Evolutionary conservation across 2,113 vertebrate species (phyloP), one percentile per base, ranked within the genome.

Genomic region (Lepus americanus): DNA sequence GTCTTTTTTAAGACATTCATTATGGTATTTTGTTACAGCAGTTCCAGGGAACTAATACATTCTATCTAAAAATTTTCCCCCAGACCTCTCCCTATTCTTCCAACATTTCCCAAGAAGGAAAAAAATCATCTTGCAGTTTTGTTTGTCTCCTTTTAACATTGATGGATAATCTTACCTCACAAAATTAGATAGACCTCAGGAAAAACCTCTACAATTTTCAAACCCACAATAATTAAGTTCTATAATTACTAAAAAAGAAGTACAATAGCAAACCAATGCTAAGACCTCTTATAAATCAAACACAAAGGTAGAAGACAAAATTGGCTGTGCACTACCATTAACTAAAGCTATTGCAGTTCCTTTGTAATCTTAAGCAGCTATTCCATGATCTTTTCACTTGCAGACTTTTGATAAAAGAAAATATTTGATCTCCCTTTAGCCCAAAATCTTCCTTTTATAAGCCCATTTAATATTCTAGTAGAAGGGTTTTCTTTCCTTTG

Each of bases 391-490:
- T 94, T 97, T 94, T 96, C 95, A 55, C 96, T 96, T 89, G 89
- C 90, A 92, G 94, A 97, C 80, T 92, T 98, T 93, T 97, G 94
- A 97, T 97, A 92, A 98, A 98, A 97, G 91, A 44, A 94, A 96
- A 90, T 95, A 25, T 97, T 97, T 98, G 96, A 98, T 98, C 96
- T 96, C 89, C 81, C 91, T 89, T 97, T 92, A 98, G 87, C 96
- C 87, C 95, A 94, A 97, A 97, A 94, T 89, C 77, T 97, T 51
- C 90, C 70, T 83, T 95, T 84, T 76, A 39, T 90, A 85, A 95
- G 53, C 22, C 86, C 96, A 85, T 82, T 97, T 96, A 96, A 92
- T 96, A 97, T 97, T 98, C 98, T 96, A 97, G 83, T 96, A 97
- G 83, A 1, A 3, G 90, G 51, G 14, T 76, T 97, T 96, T 1